Evolutionary conservation across 1,140 invertebrate genomes (phyloP).

Genomic region (Drosophila miranda): DNA sequence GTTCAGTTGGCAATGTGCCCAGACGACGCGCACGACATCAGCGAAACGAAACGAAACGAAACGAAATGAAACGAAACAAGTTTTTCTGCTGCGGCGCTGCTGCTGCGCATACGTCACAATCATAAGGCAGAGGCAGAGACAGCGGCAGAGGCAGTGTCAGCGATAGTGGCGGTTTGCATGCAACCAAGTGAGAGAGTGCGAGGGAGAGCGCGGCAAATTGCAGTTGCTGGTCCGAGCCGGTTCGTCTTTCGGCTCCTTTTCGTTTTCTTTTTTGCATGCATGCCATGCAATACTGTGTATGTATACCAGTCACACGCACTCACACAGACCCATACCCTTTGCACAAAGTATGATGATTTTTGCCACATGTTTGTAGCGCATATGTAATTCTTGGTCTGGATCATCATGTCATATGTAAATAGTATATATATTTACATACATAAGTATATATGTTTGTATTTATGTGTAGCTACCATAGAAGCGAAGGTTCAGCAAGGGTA

Average conservation of each 20-base stretch:
- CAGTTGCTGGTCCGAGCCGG: constrained; percentile 54
- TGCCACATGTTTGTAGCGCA: no score
- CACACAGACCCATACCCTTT: background rate
- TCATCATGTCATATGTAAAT: no score
- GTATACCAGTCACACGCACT: constrained; percentile 15
- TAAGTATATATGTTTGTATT: no score
- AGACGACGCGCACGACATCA: constrained; percentile 13
- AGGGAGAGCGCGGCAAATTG: constrained; percentile 43
- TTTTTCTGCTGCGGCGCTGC: constrained; percentile 40
- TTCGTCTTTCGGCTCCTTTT: constrained; percentile 22
- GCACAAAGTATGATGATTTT: no score
- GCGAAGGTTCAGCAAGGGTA: no score
- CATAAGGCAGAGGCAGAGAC: constrained; percentile 23
- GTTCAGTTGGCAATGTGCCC: constrained; percentile 61
- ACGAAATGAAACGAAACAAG: constrained; percentile 58
- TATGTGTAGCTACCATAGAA: no score
- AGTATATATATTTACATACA: no score
- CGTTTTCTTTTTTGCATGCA: constrained; percentile 39
- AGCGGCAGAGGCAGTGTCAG: constrained; percentile 27
- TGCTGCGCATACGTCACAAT: constrained; percentile 73
- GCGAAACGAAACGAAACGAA: constrained; percentile 17
- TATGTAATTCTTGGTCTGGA: no score
- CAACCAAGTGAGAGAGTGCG: constrained; percentile 10
- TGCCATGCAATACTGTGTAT: constrained; percentile 46
- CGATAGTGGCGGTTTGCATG: no score